Base-by-base conservation (phyloP, 2,888 invertebrate species). In the Galerucella calmariensis region DNA sequence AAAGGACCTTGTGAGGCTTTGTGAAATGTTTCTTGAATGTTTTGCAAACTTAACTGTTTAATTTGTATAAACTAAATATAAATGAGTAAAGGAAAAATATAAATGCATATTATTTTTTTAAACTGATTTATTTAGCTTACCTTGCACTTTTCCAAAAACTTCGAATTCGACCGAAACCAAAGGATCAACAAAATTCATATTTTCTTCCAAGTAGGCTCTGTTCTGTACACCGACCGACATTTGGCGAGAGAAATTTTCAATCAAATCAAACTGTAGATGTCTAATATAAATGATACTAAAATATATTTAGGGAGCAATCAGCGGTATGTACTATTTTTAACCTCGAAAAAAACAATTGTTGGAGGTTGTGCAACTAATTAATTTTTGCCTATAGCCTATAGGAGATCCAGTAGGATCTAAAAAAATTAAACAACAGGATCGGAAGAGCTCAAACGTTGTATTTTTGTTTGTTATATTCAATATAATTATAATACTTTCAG, bases 101-200 rank as follows among this genome's bases (percentile, higher is more conserved):
- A 27, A 2, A 27, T 27, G 27, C 2, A 27, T 2, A 27, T 27
- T 27, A 27, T 35, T 14, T 59, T 56, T 35, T 70, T 41, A 27
- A 48, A 67, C 10, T 6, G 9, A n/a, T 12, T 51, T 48, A 68
- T 69, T 56, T 46, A 68, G n/a, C 87, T 87, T 88, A 96, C 96
- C 96, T 92, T 96, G 96, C 53, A 97, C 96, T 88, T 94, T 93
- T 73, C 97, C 97, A 85, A 91, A 96, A 75, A 97, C 95, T 88
- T 97, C 96, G 85, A 96, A 97, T 83, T 97, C 96, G 59, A 95
- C 94, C 56, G 95, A 94, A 61, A 94, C 92, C 80, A 94, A 88
- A 72, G 90, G 89, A 82, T 91, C 91, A 76, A 89, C 88, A 48
- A 79, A 79, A 69, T 67, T 79, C 77, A 76, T 78, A 51, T 74